Base-by-base conservation (phyloP, 2,113 vertebrate genomes). In the Oreochromis tanganicae region DNA sequence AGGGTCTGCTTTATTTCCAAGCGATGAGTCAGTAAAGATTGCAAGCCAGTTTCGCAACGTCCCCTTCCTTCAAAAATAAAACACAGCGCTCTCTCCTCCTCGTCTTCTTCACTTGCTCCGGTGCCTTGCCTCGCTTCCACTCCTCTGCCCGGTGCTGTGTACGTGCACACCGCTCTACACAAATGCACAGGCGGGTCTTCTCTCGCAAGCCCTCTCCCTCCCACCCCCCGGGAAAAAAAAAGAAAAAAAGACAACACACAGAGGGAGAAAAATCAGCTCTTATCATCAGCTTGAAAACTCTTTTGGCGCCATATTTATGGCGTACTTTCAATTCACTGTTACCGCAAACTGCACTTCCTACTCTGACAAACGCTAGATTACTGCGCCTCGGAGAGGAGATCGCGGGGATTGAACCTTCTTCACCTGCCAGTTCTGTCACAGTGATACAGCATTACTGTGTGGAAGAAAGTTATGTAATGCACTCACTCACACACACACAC, bases 301-400 rank as follows among this genome's bases (percentile, higher is more conserved):
- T 98, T 98, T 98, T 98, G 98, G 97, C 97, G 98, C 98, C 97
- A 98, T 98, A 98, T 98, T 98, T 98, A 98, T 99, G 98, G 98
- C 98, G 98, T 98, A 99, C 97, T 98, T 98, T 97, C 97, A 98
- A 98, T 98, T 97, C 97, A 95, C 94, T 95, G 97, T 96, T 96
- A 96, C 96, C 96, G 97, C 97, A 88, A 85, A 83, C 91, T 85
- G 93, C 94, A 95, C 95, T 95, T 96, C 94, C 95, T 95, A 54
- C 79, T 94, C 86, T n/a, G 78, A 82, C 66, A 87, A 94, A 88
- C 7, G 81, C 91, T 9, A 81, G 93, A 84, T 78, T 2, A 92
- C 90, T 91, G 93, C 94, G 95, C 94, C 94, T 89, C 94, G 68
- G 79, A 88, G 92, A 93, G 94, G 95, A 91, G 78, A 83, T 59